phyloP scores from a whole-genome alignment of 1,140 invertebrate genomes.

The Platorchestia sp. region DNA sequence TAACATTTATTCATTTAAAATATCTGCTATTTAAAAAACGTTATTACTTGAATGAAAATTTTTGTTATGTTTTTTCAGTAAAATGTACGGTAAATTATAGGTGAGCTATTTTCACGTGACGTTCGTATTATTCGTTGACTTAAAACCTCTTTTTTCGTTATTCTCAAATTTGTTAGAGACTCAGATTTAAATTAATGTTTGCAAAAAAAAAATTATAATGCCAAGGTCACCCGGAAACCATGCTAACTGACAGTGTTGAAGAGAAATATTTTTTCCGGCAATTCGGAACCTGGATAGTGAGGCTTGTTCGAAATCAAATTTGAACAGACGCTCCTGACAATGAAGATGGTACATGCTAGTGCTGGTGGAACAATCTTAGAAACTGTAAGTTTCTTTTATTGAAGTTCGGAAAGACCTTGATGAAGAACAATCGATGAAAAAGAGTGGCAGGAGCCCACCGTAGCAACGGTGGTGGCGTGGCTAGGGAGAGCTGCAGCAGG shows the following conservation, averaged over 20 bases:
- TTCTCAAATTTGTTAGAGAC: background rate
- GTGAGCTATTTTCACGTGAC: background rate
- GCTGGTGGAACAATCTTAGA: background rate
- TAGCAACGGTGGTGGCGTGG: conserved; percentile 36
- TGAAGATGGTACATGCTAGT: background rate
- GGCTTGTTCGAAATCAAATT: background rate
- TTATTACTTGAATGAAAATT: background rate
- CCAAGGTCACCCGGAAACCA: background rate
- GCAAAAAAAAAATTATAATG: background rate
- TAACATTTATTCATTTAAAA: background rate
- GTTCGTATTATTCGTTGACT: background rate
- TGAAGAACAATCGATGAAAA: conserved; percentile 45
- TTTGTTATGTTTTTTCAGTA: background rate
- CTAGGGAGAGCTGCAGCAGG: conserved; percentile 12
- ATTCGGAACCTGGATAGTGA: background rate
- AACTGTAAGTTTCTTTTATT: background rate
- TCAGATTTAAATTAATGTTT: background rate
- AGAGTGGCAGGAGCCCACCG: conserved; percentile 36
- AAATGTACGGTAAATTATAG: background rate
- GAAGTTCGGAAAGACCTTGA: background rate
- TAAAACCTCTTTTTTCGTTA: background rate
- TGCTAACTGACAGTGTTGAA: background rate
- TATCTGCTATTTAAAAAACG: background rate
- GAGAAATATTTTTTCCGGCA: background rate
- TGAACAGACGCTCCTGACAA: background rate